Conservation (phyloP, 2,797 vertebrate species). For the Molossus molossus region DNA sequence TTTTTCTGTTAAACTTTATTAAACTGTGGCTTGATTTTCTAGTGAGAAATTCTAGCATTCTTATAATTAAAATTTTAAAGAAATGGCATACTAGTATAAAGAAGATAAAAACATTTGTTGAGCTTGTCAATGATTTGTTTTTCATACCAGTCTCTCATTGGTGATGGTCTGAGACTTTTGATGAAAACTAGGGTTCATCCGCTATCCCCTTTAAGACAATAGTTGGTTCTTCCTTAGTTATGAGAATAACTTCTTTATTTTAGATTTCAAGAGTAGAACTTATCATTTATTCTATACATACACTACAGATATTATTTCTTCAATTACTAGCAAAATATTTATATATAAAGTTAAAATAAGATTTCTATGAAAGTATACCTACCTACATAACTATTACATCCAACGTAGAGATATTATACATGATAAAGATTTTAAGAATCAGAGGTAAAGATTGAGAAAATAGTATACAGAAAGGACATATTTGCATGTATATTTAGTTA, state of each 20-base stretch:
- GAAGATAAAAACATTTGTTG: slow-evolving; percentile 6
- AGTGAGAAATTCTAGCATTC: slow-evolving; percentile 26
- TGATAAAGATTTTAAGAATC: neutral
- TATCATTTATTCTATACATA: neutral
- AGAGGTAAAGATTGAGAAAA: neutral
- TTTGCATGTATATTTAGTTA: neutral
- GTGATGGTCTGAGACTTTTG: neutral
- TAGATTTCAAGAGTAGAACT: neutral
- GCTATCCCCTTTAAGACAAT: neutral
- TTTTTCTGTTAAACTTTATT: slow-evolving; percentile 29
- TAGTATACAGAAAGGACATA: neutral
- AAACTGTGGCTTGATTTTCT: slow-evolving; percentile 49
- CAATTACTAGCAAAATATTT: neutral
- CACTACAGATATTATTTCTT: neutral
- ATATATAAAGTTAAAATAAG: slow-evolving; percentile 6
- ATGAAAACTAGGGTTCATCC: neutral
- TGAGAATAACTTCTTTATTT: neutral
- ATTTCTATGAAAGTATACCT: neutral
- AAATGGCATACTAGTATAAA: neutral
- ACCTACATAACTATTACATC: neutral
- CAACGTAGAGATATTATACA: neutral
- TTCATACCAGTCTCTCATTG: neutral
- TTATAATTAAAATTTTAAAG: slow-evolving; percentile 59
- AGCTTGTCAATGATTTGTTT: slow-evolving; percentile 25
- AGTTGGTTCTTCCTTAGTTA: neutral